Evolutionary conservation across 2,888 invertebrate genomes (phyloP), one percentile per base, ranked within the genome.

Genomic region (Spisula solida): DNA sequence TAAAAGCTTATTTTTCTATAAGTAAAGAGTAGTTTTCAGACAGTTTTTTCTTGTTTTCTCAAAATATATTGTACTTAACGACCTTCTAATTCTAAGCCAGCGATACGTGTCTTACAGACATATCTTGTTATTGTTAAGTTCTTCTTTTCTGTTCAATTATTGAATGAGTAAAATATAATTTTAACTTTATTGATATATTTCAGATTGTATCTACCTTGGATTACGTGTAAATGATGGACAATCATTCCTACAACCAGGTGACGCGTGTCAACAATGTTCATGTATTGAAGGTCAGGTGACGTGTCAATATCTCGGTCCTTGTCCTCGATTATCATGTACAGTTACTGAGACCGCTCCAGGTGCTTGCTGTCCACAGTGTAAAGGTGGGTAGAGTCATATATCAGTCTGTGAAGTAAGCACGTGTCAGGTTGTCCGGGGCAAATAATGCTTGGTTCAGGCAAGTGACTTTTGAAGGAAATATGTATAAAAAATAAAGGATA

Each of bases 181-280:
- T 1, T 0, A 34, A 34, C n/a, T 14, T 47, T 20, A n/a, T 31
- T 47, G 18, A 47, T 70, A 51, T 70, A 34, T 82, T 88, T 70
- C 93, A 96, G 96, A 95, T 86, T 96, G 96, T 93, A 85, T 94
- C 47, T 94, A 93, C 87, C 93, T 95, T 79, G 95, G 95, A 0
- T 92, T 93, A 81, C 83, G 94, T 8, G 93, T 94, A 66, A 87
- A 84, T 47, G 91, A 95, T 89, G 94, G 94, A 20, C 93, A 94
- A 82, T 93, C 89, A 16, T 94, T 95, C 75, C 87, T 94, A 25
- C 86, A 87, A 29, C 93, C 92, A 18, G 95, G 95, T 4, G 94
- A 94, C 55, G 86, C 90, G 29, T 96, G 96, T 88, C 94, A 94
- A 88, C 93, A 94, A 88, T 96, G 96, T 90, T 92, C 90, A 55